These are phyloP conservation scores for Chromoteleia sp. DNA, from an alignment of 2,888 invertebrate genomes.

Conservation along the genomic window DNA sequence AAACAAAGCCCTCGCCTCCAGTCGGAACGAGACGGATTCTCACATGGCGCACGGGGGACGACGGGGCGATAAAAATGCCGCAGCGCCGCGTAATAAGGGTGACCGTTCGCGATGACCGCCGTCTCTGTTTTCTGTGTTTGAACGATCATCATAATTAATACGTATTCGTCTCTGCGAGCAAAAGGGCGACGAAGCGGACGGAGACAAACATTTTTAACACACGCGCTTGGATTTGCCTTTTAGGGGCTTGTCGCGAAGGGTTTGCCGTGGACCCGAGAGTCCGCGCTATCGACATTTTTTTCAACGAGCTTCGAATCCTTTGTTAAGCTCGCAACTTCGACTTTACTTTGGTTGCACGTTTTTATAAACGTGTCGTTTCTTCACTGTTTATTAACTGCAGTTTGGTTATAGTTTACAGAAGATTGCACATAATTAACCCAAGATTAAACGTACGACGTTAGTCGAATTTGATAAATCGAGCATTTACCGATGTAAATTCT, in stretches of 20 bases:
- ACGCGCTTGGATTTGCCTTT: conserved; percentile 69
- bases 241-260: conserved; percentile 67
- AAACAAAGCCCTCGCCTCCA: conserved; percentile 80
- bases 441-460: too few species aligned
- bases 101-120: conserved; percentile 71
- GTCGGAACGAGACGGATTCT: conserved; percentile 69
- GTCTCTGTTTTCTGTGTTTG: conserved; percentile 80
- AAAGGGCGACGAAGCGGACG: conserved; percentile 68
- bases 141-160: conserved; percentile 84
- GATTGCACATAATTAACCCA: too few species aligned
- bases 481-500: too few species aligned
- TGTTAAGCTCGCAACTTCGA: conserved; percentile 52
- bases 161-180: conserved; percentile 78
- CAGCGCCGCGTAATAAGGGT: conserved; percentile 78
- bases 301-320: conserved; percentile 38
- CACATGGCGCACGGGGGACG: conserved; percentile 54
- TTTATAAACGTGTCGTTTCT: conserved; percentile 10
- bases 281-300: conserved; percentile 54
- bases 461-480: too few species aligned
- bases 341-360: conserved; percentile 45
- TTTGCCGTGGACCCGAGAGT: conserved; percentile 47
- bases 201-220: conserved; percentile 70
- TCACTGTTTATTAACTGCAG: conserved; percentile 18
- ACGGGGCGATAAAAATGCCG: conserved; percentile 70
- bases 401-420: too few species aligned